Base-by-base conservation (phyloP, 2,888 invertebrate species). In the Agrotis clavis region DNA sequence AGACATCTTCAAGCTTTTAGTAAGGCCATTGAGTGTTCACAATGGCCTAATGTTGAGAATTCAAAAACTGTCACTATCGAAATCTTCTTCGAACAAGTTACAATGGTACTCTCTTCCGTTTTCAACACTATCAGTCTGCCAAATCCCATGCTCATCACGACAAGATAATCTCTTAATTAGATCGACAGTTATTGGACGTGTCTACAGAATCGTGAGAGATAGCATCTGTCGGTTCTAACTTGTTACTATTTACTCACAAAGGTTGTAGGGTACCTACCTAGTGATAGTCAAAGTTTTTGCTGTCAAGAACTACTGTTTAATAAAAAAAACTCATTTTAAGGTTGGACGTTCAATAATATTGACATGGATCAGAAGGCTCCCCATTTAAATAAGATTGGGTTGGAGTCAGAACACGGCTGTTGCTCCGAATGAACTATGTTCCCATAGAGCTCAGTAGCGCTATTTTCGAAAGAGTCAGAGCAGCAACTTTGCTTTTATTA, bases 161-260 rank as follows among this genome's bases (percentile, higher is more conserved):
- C 73, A 67, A 85, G 81, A 81, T 70, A 74, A 83, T 85, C 71
- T 84, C 56, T 47, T 73, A 79, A 85, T 81, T 85, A 85, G 14
- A 83, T 54, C 70, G 79, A 82, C 86, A 79, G 79, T 74, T 79
- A 81, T 79, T 73, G 77, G 79, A 84, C 71, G 67, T 75, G 71
- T 75, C 71, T 68, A 54, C 64, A 70, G 61, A 83, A 64, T 83
- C 85, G 85, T 85, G 85, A 86, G 65, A 73, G 85, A 85, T 85
- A 77, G 0, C 59, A 86, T 85, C 85, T 73, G 59, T 70, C 56
- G 11, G 70, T 70, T 61, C 64, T 60, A 72, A 67, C 64, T 76
- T 67, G 53, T 77, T 41, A 50, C 50, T 63, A 78, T 77, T 77
- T 74, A 77, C 71, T 71, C n/a, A 62, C 67, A 70, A 79, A 77